phyloP scores from a whole-genome alignment of 2,888 invertebrate species.

The Dromius quadrimaculatus region DNA sequence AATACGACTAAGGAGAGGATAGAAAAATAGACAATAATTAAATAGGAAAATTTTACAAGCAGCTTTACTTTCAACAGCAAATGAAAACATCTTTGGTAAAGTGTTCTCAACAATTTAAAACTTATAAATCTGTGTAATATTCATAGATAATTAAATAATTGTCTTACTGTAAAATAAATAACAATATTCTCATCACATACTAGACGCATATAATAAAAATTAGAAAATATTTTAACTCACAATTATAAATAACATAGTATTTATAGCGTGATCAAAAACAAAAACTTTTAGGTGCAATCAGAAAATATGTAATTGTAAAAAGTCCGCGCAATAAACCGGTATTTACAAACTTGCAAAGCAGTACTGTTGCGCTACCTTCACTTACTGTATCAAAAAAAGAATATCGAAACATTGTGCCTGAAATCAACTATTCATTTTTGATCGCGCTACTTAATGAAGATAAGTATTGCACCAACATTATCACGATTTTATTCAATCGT shows the following conservation, averaged over 20 bases:
- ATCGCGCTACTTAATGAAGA: conserved; percentile 23
- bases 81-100: conserved; percentile 52
- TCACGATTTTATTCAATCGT: conserved; percentile 32
- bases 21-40: conserved; percentile 7
- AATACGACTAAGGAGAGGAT: too few relatives aligned
- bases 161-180: conserved; percentile 33
- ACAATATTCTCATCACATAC: conserved; percentile 31
- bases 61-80: conserved; percentile 43
- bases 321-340: background rate
- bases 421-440: conserved; percentile 11
- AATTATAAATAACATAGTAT: conserved; percentile 25
- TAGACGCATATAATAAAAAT: conserved; percentile 22
- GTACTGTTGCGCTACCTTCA: conserved; percentile 7
- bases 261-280: conserved; percentile 36
- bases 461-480: conserved; percentile 50
- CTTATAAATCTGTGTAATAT: conserved; percentile 39
- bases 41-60: conserved; percentile 46
- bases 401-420: conserved; percentile 2
- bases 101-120: conserved; percentile 45
- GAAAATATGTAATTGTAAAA: background rate
- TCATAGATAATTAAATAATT: conserved; percentile 28
- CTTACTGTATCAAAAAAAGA: background rate
- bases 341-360: conserved; percentile 17
- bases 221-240: conserved; percentile 18
- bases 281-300: too few relatives aligned